These are phyloP conservation scores for Herminia tarsipennalis DNA, from an alignment of 2,888 invertebrate species.

Conservation along the genomic window DNA sequence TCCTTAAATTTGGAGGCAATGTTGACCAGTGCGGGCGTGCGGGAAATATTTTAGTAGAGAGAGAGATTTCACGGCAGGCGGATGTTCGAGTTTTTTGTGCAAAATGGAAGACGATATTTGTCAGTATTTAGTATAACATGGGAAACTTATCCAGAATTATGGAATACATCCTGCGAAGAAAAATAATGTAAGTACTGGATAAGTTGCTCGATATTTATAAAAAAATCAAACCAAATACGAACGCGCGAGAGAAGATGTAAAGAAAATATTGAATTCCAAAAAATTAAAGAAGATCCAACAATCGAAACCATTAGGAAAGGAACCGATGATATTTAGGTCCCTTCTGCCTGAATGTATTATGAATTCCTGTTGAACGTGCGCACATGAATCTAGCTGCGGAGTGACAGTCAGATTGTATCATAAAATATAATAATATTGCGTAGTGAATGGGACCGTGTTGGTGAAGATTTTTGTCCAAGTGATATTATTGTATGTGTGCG, in stretches of 20 bases:
- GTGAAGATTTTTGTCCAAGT: too few relatives aligned
- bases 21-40: too few relatives aligned
- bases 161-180: background rate
- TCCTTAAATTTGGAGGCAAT: too few relatives aligned
- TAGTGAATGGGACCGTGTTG: too few relatives aligned
- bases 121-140: background rate
- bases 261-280: background rate
- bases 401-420: too few relatives aligned
- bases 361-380: constrained; percentile 5
- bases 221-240: background rate
- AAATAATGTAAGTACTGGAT: background rate
- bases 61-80: too few relatives aligned
- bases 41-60: too few relatives aligned
- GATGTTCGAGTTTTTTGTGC: too few relatives aligned
- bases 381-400: too few relatives aligned
- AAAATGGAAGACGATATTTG: too few relatives aligned
- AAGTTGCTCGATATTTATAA: background rate
- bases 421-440: too few relatives aligned
- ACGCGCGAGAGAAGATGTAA: background rate
- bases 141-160: background rate
- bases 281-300: background rate
- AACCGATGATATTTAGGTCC: constrained; percentile 2
- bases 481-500: too few relatives aligned
- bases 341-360: background rate
- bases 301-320: background rate